Evolutionary conservation across 2,113 vertebrate genomes (phyloP).

Genomic region (Crotalus tigris): DNA sequence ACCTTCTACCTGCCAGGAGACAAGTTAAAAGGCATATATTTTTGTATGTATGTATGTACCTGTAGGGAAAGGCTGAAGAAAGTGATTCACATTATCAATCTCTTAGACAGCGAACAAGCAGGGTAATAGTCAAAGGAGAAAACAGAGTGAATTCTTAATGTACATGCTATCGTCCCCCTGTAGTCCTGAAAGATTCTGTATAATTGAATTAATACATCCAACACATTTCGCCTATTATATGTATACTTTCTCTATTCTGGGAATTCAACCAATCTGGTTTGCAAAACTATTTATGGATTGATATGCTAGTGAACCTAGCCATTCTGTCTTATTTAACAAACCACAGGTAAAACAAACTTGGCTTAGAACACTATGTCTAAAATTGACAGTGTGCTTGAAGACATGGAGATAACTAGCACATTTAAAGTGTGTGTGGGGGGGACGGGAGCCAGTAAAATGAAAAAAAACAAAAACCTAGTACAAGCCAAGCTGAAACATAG

Average conservation of each 20-base stretch:
- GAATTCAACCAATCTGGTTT: not conserved
- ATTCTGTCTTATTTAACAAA: not conserved
- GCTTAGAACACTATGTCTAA: not conserved
- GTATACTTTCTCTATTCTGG: not conserved
- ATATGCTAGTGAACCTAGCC: not conserved
- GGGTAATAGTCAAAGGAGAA: not conserved
- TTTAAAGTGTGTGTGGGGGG: rapidly evolving
- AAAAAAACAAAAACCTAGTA: not conserved
- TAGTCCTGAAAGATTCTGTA: not conserved
- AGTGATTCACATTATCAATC: not conserved
- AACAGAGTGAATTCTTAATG: not conserved
- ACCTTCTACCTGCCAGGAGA: not conserved
- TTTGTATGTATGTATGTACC: not conserved
- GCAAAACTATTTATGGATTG: not conserved
- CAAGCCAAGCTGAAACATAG: not conserved
- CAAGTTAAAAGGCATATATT: not conserved
- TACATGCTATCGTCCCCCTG: not conserved
- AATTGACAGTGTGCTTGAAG: not conserved
- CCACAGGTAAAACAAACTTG: not conserved
- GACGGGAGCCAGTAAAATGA: not conserved
- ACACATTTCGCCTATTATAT: not conserved
- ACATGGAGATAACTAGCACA: not conserved
- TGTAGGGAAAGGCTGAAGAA: not conserved
- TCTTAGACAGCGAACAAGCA: not conserved
- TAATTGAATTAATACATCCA: not conserved